Conservation (phyloP, 2,113 vertebrate genomes). For the Aramus guarauna region DNA sequence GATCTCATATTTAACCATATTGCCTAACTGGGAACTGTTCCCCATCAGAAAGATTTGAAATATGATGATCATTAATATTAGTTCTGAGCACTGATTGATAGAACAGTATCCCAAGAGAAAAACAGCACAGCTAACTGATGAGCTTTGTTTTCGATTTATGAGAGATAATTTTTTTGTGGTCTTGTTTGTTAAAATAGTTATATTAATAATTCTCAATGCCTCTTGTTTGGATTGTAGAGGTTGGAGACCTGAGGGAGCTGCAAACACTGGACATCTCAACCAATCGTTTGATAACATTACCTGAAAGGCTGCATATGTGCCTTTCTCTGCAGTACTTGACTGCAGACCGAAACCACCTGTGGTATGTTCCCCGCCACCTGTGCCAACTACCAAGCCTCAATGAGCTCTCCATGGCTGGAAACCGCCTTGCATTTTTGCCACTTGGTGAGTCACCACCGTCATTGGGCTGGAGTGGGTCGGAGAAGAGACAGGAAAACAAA, state of each 20-base stretch:
- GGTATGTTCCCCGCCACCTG: conserved; percentile 87
- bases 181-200: background rate
- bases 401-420: conserved; percentile 95
- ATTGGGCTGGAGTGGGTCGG: background rate
- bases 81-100: background rate
- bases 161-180: accelerated
- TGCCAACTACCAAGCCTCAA: conserved; percentile 93
- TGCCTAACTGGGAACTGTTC: background rate
- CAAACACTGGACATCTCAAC: conserved; percentile 92
- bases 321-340: conserved; percentile 92
- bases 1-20: background rate
- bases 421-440: conserved; percentile 87
- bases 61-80: background rate
- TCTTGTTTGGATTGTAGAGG: conserved; percentile 76
- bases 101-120: background rate
- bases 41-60: background rate
- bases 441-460: conserved; percentile 75
- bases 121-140: background rate
- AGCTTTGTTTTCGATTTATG: accelerated
- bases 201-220: background rate
- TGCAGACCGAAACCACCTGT: conserved; percentile 88
- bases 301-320: conserved; percentile 89
- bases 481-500: background rate
- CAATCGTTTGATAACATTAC: conserved; percentile 86
- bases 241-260: conserved; percentile 90